Conservation (phyloP, 1,140 invertebrate species). For the Apis mellifera region Amel_HAv3.1 CM009931.2:18869001-18869500, state of each 20-base stretch:
- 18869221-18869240: too few relatives aligned
- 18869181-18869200: too few relatives aligned
- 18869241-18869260: too few relatives aligned
- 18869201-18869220: not conserved
- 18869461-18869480: constrained; percentile 47
- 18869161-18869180: too few relatives aligned
- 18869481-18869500: not conserved
- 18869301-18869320: not conserved
- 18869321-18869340: not conserved
- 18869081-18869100: too few relatives aligned
- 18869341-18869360: not conserved
- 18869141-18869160: too few relatives aligned
- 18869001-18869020: too few relatives aligned
- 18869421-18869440: constrained; percentile 44
- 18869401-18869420: constrained; percentile 60
- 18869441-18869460: constrained; percentile 62
- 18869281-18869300: not conserved
- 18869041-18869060: too few relatives aligned
- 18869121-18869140: too few relatives aligned
- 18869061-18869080: too few relatives aligned
- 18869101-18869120: too few relatives aligned
- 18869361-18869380: not conserved
- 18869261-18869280: not conserved
- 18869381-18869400: constrained; percentile 58
- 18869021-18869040: too few relatives aligned